Conservation (phyloP, 2,888 invertebrate species). For the Biston stratarius region DNA sequence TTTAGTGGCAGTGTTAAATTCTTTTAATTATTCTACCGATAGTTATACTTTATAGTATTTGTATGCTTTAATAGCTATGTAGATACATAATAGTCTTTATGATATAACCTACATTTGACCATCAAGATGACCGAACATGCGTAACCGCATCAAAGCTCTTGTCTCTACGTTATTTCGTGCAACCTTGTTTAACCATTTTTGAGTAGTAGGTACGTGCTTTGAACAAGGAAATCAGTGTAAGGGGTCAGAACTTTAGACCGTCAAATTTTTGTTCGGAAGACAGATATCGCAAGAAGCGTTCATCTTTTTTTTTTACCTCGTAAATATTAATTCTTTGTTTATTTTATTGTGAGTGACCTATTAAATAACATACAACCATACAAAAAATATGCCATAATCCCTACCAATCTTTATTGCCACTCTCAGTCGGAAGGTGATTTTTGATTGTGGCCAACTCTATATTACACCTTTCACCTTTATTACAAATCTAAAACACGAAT, state of each 20-base stretch:
- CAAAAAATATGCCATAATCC: too few species aligned
- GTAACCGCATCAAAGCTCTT: conserved; percentile 17
- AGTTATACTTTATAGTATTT: too few species aligned
- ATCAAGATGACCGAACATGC: conserved; percentile 34
- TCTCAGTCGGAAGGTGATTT: too few species aligned
- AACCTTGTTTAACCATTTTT: conserved; percentile 28
- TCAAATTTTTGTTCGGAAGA: conserved; percentile 14
- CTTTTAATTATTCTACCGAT: too few species aligned
- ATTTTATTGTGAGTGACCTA: background rate
- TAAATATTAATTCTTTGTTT: background rate
- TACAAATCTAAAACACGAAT: too few species aligned
- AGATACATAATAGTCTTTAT: too few species aligned
- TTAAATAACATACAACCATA: background rate
- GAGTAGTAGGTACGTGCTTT: conserved; percentile 19
- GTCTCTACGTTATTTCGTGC: conserved; percentile 6
- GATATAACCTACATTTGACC: too few species aligned
- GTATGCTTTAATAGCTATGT: background rate
- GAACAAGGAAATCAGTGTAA: conserved; percentile 30
- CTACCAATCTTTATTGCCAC: too few species aligned
- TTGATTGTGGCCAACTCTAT: too few species aligned
- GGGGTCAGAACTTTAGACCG: conserved; percentile 9
- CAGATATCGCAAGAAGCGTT: background rate
- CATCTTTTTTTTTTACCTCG: conserved; percentile 8
- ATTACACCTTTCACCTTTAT: too few species aligned
- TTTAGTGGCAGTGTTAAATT: too few species aligned